phyloP scores from a whole-genome alignment of 1,140 invertebrate genomes.

The Diachasmimorpha longicaudata region DNA sequence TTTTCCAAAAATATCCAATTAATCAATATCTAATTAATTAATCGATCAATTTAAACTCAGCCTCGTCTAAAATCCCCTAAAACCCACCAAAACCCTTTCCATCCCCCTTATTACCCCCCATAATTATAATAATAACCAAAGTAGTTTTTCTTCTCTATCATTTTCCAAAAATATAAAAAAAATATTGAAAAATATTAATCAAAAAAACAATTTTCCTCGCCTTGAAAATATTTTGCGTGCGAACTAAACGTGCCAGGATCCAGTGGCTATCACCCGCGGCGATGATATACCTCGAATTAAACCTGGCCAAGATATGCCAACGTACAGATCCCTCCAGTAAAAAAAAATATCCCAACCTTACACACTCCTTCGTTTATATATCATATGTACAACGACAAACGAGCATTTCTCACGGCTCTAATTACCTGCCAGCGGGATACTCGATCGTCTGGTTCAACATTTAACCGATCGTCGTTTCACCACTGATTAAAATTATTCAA shows the following conservation, averaged over 20 bases:
- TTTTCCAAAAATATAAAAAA: no score
- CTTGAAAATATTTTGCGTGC: constrained; percentile 12
- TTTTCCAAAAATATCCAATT: no score
- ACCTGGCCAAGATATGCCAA: constrained; percentile 4
- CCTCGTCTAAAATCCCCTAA: no score
- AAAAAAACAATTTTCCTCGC: no score
- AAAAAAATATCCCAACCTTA: background rate
- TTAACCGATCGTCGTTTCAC: constrained; percentile 5
- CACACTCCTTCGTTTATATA: constrained; percentile 9
- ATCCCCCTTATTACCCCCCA: no score
- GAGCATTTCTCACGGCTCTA: constrained; percentile 25
- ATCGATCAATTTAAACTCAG: no score
- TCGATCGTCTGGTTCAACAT: constrained; percentile 14
- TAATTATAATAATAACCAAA: no score
- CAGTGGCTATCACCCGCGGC: constrained; percentile 12
- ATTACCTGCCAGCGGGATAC: constrained; percentile 24
- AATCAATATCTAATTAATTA: no score
- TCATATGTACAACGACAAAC: constrained; percentile 14
- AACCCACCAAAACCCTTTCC: no score
- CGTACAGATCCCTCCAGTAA: background rate
- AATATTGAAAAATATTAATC: no score
- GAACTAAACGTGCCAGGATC: background rate
- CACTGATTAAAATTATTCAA: constrained; percentile 8
- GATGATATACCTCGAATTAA: constrained; percentile 17
- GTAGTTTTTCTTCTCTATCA: no score